Conservation (phyloP, 2,888 invertebrate species). For the Ceratothoa steindachneri region DNA sequence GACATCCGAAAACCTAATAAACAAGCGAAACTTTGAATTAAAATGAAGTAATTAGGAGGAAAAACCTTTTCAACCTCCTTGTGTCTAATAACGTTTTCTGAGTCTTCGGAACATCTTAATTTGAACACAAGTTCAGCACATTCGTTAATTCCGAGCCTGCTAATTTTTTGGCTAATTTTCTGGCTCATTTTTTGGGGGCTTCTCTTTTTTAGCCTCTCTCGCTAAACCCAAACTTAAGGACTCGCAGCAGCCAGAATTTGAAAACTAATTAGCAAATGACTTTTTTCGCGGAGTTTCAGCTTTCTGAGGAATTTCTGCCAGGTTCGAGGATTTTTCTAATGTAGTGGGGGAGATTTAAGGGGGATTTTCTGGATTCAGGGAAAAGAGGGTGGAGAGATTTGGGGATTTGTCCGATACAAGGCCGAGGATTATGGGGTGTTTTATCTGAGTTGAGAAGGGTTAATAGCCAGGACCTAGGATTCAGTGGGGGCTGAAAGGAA, state of each 20-base stretch:
- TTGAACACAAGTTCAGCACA: constrained; percentile 1
- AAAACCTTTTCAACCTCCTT: neutral
- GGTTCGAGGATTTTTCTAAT: neutral
- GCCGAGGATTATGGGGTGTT: neutral
- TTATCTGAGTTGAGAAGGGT: neutral
- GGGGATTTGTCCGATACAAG: constrained; percentile 2
- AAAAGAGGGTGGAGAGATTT: constrained; percentile 1
- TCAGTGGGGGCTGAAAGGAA: neutral
- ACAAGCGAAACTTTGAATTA: neutral
- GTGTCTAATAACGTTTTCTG: neutral
- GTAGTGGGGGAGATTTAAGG: constrained; percentile 4
- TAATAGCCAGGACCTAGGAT: neutral
- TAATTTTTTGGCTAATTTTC: constrained; percentile 6
- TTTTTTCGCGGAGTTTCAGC: constrained; percentile 20
- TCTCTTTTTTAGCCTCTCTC: neutral
- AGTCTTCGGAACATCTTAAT: neutral
- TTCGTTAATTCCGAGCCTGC: neutral
- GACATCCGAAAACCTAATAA: neutral
- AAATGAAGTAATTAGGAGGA: neutral
- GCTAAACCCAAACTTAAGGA: neutral
- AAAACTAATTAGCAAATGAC: constrained; percentile 39
- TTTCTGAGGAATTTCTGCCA: neutral
- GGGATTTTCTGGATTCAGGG: neutral
- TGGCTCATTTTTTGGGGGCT: neutral
- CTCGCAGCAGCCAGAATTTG: constrained; percentile 27